Percentiles rank a stretch among this genome's conserved stretches.
Evolutionary conservation across 2,797 vertebrate genomes (phyloP).

Genomic region (Malurus splendens): DNA sequence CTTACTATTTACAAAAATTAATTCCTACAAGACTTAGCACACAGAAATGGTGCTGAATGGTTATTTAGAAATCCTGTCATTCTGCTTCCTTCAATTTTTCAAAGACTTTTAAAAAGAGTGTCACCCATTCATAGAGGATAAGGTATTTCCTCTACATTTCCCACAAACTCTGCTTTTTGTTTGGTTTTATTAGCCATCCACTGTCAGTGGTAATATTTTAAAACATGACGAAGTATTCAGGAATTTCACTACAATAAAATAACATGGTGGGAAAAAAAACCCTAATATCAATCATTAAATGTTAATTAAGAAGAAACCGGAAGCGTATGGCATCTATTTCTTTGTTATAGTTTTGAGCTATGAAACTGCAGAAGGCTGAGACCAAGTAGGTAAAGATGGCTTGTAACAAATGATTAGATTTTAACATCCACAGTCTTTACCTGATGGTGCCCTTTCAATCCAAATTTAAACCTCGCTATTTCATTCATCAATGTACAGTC

Average conservation of each 20-base stretch:
- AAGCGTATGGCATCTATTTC: background rate
- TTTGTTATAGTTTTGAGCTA: background rate
- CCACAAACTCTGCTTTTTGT: background rate
- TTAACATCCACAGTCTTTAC: conserved; percentile 64
- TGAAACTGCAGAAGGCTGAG: background rate
- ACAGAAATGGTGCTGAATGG: accelerated
- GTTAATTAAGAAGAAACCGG: background rate
- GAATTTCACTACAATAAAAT: background rate
- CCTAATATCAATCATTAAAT: background rate
- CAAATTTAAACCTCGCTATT: conserved; percentile 84
- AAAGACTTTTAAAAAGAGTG: background rate
- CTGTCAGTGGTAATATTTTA: background rate
- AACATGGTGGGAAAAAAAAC: background rate
- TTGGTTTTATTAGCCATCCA: background rate
- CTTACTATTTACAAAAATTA: background rate
- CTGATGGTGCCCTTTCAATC: conserved; percentile 91
- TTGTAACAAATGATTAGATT: background rate
- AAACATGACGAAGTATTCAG: background rate
- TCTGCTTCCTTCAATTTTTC: background rate
- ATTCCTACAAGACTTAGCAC: background rate
- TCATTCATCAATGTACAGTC: conserved; percentile 90
- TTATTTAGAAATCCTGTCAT: background rate
- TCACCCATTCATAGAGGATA: background rate
- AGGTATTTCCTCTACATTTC: background rate
- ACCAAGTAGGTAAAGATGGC: background rate